Base-by-base conservation (phyloP, 2,113 vertebrate genomes). In the Lutjanus erythropterus region DNA sequence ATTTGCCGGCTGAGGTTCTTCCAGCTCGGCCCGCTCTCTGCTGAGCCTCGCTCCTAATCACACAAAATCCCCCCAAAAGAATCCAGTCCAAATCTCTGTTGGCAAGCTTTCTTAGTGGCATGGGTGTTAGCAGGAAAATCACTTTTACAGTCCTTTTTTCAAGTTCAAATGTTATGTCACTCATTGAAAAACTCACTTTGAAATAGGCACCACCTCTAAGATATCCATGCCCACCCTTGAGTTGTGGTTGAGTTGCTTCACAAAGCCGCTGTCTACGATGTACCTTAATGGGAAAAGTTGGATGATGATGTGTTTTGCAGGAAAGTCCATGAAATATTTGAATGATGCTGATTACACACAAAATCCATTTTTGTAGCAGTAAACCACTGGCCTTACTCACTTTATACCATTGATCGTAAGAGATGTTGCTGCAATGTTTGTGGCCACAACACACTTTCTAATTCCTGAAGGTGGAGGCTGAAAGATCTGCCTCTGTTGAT, bases 371-470 rank as follows among this genome's bases (percentile, higher is more conserved):
- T 29, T 27, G 12, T 19, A 12, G 16, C 2, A 4, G 21, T 52
- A 21, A 75, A 42, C 11, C 2, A 52, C 4, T 39, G 14, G 58
- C 16, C 9, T 53, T 18, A 73, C 93, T 89, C 93, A 98, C 98
- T 96, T 97, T 91, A 99, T 97, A 78, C 98, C 97, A 79, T 96
- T 95, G 76, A 99, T 97, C 11, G 98, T 99, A 81, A 99, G 94
- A 80, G 98, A 99, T 1, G 98, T 99, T 56, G 97, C 97, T 86
- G 98, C 97, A 53, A 99, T 99, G 86, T 99, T 99, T 2, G 98
- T 99, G 33, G 98, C 97, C 39, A 99, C 95, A 3, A 99, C 96
- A 87, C 98, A 99, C 78, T 99, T 99, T 31, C 98, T 96, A 83
- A 99, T 96, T 76, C 96, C 95, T 33, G 88, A 78, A 53, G 97